Evolutionary conservation across 2,888 invertebrate genomes (phyloP), one percentile per base, ranked within the genome.

Genomic region (Hemistola chrysoprasaria): DNA sequence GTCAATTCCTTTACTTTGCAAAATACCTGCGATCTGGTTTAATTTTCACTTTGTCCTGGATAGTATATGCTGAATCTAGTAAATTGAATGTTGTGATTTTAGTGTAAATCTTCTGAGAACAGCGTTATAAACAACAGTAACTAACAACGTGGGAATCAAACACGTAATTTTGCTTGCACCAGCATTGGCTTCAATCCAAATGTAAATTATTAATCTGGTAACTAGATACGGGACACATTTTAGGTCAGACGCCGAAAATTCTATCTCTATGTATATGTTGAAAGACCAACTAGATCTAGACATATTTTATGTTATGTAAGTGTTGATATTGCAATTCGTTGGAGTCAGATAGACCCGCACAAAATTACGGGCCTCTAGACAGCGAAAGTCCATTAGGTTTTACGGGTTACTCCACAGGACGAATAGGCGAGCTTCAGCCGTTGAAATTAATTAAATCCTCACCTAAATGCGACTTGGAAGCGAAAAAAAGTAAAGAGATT

Each of bases 321-420:
- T 53, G 68, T 65, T 62, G 71, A 75, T 74, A 63, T 59, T 68
- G 64, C 65, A 82, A 66, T 68, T 71, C 65, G 73, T 73, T 71
- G 62, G 72, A 65, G 62, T 62, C 63, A 51, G 59, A 70, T 67
- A 70, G 72, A 57, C 66, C 55, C 72, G 71, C 74, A 68, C 73
- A 71, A 75, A 78, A 83, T 82, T 78, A 81, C 79, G 77, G 59
- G 58, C 53, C 57, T 71, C 76, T 70, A 78, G 80, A 86, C 85
- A 85, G 73, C 65, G 77, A 85, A 85, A 86, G 76, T 85, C 86
- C 86, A 86, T 86, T 86, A 86, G 77, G 83, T 84, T 85, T 84
- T 84, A 84, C 79, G 79, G 79, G 71, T 73, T 71, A 70, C 78
- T 75, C 73, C 60, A 63, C 69, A 74, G 80, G 78, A 79, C 75